These are phyloP conservation scores for Ammodramus savannarum DNA, from an alignment of 2,113 vertebrate genomes.

Conservation along the genomic window DNA sequence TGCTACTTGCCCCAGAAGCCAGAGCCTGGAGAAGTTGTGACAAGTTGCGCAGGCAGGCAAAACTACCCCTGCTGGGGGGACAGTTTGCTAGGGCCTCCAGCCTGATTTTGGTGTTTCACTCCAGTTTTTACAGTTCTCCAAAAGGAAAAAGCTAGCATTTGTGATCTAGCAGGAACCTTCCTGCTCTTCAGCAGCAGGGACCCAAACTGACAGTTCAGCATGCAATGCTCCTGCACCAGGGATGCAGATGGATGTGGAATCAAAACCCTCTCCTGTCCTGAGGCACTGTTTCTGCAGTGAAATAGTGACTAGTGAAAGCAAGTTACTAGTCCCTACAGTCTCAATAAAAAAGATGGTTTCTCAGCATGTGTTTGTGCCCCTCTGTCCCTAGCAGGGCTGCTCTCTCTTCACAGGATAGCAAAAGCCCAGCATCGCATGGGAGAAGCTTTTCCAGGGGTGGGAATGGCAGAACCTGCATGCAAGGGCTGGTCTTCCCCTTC, in stretches of 20 bases:
- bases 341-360: not conserved
- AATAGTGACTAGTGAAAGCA: not conserved
- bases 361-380: not conserved
- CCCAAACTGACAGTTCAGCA: fast-evolving
- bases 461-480: fast-evolving
- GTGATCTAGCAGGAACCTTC: not conserved
- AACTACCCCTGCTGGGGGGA: not conserved
- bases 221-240: not conserved
- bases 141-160: not conserved
- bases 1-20: not conserved
- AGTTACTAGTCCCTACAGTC: not conserved
- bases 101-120: not conserved
- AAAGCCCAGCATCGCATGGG: fast-evolving
- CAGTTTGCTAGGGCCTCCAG: not conserved
- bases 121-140: not conserved
- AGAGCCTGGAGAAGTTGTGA: not conserved
- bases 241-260: not conserved
- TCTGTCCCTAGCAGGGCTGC: not conserved
- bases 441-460: not conserved
- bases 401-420: fast-evolving
- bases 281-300: not conserved
- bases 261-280: not conserved
- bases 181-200: not conserved
- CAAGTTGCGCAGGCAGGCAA: not conserved
- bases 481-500: not conserved